Evolutionary conservation across 2,113 vertebrate genomes (phyloP).

Genomic region (Tylochromis polylepis): DNA sequence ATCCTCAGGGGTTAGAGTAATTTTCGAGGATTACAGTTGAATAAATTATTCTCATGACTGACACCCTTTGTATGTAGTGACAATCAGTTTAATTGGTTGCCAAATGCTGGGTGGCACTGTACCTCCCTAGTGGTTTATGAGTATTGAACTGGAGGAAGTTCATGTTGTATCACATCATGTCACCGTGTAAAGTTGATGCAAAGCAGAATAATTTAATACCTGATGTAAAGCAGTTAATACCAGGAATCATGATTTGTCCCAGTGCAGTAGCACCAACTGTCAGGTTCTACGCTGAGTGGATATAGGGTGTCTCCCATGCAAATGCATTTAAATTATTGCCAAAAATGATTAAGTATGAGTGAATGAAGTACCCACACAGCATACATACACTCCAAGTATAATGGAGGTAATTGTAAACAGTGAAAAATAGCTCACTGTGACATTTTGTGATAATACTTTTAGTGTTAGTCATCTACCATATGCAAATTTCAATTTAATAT

Average conservation of each 20-base stretch:
- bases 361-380: neutral
- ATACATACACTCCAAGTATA: neutral
- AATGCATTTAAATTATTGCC: neutral
- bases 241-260: neutral
- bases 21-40: constrained; percentile 44
- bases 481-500: neutral
- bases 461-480: neutral
- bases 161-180: neutral
- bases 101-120: neutral
- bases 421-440: neutral
- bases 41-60: constrained; percentile 40
- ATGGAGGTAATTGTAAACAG: neutral
- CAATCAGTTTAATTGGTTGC: constrained; percentile 53
- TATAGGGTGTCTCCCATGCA: neutral
- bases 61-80: constrained; percentile 26
- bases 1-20: constrained; percentile 25
- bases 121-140: neutral
- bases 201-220: neutral
- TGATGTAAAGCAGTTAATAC: neutral
- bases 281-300: neutral
- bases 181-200: neutral
- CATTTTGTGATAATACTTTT: neutral
- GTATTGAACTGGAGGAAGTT: constrained; percentile 4
- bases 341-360: neutral
- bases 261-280: neutral